phyloP scores from a whole-genome alignment of 2,113 vertebrate genomes.

The Peucedramus taeniatus region DNA sequence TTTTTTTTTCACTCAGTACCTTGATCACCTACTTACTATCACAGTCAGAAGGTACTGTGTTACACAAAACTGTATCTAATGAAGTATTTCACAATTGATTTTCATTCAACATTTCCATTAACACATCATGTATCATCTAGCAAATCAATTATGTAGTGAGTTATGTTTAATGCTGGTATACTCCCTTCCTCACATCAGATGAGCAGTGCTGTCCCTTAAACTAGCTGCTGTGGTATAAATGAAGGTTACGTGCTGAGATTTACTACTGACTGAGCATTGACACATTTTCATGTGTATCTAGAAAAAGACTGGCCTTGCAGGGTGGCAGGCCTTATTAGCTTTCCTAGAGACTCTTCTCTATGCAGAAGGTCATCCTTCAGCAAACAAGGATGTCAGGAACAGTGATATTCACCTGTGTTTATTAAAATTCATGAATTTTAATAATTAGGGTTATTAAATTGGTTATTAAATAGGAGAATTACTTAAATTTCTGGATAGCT shows the following conservation, averaged over 20 bases:
- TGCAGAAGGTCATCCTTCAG: not conserved
- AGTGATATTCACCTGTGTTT: not conserved
- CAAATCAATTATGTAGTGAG: not conserved
- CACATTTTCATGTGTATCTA: rapidly evolving
- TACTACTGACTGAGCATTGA: not conserved
- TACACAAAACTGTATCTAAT: not conserved
- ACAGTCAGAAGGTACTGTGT: not conserved
- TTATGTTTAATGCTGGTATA: not conserved
- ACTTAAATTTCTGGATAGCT: not conserved
- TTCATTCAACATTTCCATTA: not conserved
- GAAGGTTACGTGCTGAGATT: not conserved
- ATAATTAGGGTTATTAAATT: not conserved
- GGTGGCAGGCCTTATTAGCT: not conserved
- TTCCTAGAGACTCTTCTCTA: not conserved
- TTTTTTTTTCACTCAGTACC: not conserved
- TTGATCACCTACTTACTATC: not conserved
- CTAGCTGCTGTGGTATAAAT: not conserved
- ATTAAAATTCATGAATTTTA: not conserved
- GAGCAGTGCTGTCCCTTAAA: not conserved
- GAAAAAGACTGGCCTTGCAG: not conserved
- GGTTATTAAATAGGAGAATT: not conserved
- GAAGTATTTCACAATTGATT: not conserved
- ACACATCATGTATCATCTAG: not conserved
- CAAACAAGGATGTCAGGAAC: not conserved
- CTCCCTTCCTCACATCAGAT: not conserved